A percentile compares a stretch with the other conserved stretches of the same genome.
These are phyloP conservation scores for Haplochromis burtoni DNA, from an alignment of 2,113 vertebrate genomes.

Conservation along the genomic window DNA sequence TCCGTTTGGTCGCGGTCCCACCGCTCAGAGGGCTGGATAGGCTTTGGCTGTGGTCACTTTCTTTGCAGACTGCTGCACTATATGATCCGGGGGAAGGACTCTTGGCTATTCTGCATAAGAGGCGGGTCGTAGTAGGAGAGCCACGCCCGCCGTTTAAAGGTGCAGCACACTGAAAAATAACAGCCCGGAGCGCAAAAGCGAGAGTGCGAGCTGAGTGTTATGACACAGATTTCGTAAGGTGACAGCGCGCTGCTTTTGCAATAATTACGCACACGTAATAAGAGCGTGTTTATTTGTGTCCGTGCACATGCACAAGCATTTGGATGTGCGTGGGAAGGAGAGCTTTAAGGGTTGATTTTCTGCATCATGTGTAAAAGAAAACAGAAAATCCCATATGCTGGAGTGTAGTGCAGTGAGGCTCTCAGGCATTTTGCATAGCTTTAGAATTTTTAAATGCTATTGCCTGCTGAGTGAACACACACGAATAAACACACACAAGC, in stretches of 20 bases:
- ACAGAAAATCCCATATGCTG: background rate
- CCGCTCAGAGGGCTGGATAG: background rate
- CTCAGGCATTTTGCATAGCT: background rate
- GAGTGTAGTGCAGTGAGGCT: background rate
- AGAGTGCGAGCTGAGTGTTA: background rate
- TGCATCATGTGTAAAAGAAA: background rate
- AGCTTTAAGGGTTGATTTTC: background rate
- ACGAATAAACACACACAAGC: background rate
- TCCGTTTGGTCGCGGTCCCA: background rate
- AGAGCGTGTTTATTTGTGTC: background rate
- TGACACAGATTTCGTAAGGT: conserved; percentile 20
- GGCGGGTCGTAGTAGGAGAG: conserved; percentile 52
- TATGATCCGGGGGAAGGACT: conserved; percentile 36
- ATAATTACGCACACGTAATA: background rate
- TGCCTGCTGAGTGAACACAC: background rate
- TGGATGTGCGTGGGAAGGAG: background rate
- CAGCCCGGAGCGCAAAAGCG: background rate
- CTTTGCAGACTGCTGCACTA: conserved; percentile 52
- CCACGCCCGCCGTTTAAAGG: conserved; percentile 70
- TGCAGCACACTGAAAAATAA: conserved; percentile 22
- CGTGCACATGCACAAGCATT: background rate
- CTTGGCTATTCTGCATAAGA: conserved; percentile 52
- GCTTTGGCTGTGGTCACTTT: conserved; percentile 35
- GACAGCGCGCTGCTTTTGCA: background rate
- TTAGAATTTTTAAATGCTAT: background rate